These are phyloP conservation scores for Homarus gammarus DNA, from an alignment of 2,888 invertebrate genomes.

Conservation along the genomic window DNA sequence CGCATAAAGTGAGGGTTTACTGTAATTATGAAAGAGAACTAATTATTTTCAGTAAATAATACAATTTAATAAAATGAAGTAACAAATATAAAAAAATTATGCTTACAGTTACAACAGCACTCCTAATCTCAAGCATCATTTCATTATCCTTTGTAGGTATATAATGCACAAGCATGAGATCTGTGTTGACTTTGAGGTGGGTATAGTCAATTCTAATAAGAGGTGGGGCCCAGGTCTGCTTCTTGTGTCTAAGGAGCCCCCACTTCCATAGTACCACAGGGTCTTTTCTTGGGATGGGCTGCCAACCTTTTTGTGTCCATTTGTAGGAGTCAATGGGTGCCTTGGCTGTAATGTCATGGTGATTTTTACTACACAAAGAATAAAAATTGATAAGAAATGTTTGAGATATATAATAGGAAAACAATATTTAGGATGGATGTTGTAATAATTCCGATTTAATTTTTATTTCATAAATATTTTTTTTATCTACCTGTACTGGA, in stretches of 20 bases:
- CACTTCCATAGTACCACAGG: constrained; percentile 43
- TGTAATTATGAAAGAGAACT: too few relatives aligned
- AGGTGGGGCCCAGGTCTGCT: constrained; percentile 41
- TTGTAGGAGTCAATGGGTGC: constrained; percentile 32
- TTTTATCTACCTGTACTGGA: too few relatives aligned
- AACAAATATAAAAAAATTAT: too few relatives aligned
- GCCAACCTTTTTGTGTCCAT: constrained; percentile 64
- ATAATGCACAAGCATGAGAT: constrained; percentile 56
- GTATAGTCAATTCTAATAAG: constrained; percentile 52
- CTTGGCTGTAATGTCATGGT: constrained; percentile 3
- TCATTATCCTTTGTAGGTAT: constrained; percentile 56
- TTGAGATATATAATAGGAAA: too few relatives aligned
- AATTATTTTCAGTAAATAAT: too few relatives aligned
- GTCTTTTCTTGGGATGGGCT: constrained; percentile 53
- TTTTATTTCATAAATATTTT: too few relatives aligned
- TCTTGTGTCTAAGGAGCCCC: constrained; percentile 56
- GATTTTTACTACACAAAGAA: too few relatives aligned
- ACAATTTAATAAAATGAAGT: too few relatives aligned
- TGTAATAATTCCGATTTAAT: too few relatives aligned
- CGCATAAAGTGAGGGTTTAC: too few relatives aligned
- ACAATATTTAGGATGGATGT: too few relatives aligned
- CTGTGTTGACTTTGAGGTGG: constrained; percentile 16
- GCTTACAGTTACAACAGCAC: constrained; percentile 45
- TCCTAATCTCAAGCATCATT: constrained; percentile 51
- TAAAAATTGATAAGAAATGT: too few relatives aligned